These are phyloP conservation scores for Drosophila flavopinicola DNA, from an alignment of 2,888 invertebrate species.

Conservation along the genomic window DNA sequence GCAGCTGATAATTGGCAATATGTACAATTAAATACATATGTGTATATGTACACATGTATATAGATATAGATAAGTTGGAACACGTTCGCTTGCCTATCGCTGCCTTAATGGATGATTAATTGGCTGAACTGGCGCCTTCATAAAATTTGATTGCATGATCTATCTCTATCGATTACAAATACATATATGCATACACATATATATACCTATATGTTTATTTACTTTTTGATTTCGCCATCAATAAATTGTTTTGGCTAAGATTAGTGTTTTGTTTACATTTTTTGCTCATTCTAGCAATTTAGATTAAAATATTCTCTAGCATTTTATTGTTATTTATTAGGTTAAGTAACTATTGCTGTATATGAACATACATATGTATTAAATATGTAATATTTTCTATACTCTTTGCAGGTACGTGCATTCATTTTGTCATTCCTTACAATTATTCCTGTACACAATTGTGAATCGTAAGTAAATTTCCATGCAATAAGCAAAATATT, in stretches of 20 bases:
- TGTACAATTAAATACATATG: constrained; percentile 7
- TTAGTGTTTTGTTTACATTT: neutral
- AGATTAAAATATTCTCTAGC: too few species aligned
- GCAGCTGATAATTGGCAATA: constrained; percentile 36
- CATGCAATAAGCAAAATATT: constrained; percentile 11
- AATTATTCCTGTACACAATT: neutral
- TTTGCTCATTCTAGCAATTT: too few species aligned
- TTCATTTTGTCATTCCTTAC: constrained; percentile 7
- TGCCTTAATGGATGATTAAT: constrained; percentile 39
- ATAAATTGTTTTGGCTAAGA: neutral
- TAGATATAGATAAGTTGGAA: constrained; percentile 29
- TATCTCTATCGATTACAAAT: constrained; percentile 22
- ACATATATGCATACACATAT: neutral
- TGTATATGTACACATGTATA: constrained; percentile 8
- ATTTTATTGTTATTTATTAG: neutral
- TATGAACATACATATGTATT: neutral
- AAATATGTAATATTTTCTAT: neutral
- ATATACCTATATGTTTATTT: neutral
- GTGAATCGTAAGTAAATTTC: constrained; percentile 32
- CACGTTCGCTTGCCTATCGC: constrained; percentile 19
- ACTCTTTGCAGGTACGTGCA: constrained; percentile 43
- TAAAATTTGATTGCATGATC: constrained; percentile 56
- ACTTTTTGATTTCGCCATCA: neutral
- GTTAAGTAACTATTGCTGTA: too few species aligned
- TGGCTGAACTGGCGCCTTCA: constrained; percentile 56